These are phyloP conservation scores for Cartodere bifasciata DNA, from an alignment of 2,888 invertebrate species.

Conservation along the genomic window DNA sequence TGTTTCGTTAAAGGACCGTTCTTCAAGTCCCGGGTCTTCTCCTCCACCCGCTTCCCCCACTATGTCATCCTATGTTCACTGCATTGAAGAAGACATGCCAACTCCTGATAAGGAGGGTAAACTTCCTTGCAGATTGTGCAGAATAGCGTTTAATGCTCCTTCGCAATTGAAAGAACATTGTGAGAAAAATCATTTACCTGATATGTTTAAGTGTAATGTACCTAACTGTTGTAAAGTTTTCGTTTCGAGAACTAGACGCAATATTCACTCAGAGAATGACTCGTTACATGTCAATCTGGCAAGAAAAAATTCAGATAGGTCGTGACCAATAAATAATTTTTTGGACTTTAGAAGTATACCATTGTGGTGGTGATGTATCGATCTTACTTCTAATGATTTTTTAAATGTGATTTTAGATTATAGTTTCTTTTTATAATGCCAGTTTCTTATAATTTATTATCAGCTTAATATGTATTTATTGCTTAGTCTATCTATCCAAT, in stretches of 20 bases:
- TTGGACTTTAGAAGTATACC: slow-evolving; percentile 31
- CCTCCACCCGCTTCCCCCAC: slow-evolving; percentile 35
- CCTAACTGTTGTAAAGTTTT: slow-evolving; percentile 67
- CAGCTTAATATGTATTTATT: no score
- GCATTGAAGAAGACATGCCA: slow-evolving; percentile 54
- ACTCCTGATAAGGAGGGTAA: slow-evolving; percentile 51
- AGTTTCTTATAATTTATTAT: slow-evolving; percentile 29
- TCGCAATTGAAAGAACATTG: slow-evolving; percentile 58
- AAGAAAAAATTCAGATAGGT: slow-evolving; percentile 29
- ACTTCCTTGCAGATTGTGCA: slow-evolving; percentile 59
- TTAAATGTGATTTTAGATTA: slow-evolving; percentile 33
- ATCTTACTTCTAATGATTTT: slow-evolving; percentile 24
- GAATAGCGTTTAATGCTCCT: slow-evolving; percentile 48
- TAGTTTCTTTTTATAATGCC: slow-evolving; percentile 30
- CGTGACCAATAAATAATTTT: slow-evolving; percentile 32
- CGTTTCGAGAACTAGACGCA: slow-evolving; percentile 64
- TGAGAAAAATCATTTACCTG: slow-evolving; percentile 52
- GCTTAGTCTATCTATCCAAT: no score
- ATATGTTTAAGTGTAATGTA: slow-evolving; percentile 63
- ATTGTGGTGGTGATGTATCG: slow-evolving; percentile 35
- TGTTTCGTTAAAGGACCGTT: slow-evolving; percentile 30
- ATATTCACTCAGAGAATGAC: slow-evolving; percentile 61
- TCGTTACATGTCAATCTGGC: slow-evolving; percentile 36
- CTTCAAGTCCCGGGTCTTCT: slow-evolving; percentile 39
- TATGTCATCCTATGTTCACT: slow-evolving; percentile 39